Base-by-base conservation (phyloP, 2,113 vertebrate species). In the Globicephala melas region DNA sequence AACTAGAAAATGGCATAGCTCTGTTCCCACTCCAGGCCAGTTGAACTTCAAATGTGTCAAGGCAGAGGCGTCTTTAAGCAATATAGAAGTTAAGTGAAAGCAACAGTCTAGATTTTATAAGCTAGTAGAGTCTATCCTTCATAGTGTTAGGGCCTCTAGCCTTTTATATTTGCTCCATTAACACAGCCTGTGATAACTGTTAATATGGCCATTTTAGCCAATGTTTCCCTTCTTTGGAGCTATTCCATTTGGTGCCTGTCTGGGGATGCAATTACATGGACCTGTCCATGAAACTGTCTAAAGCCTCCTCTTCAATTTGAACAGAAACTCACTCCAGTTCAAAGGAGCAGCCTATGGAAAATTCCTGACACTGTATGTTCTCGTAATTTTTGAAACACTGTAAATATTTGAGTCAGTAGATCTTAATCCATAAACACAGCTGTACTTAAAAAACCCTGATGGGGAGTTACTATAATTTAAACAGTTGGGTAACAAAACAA, bases 401-500 rank as follows among this genome's bases (percentile, higher is more conserved):
- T 99, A 99, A 99, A 99, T 99, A 99, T 99, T 99, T 98, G 98
- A 99, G 98, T 98, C 98, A 99, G 98, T 98, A 98, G 97, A 98
- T 99, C 98, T 99, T 99, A 98, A 99, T 99, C 98, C 98, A 98
- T 99, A 99, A 99, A 99, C 99, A 99, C 99, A 99, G 98, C 99
- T 99, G 99, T 98, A 98, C 97, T 98, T 98, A 97, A 98, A 98
- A 98, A 98, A 98, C 98, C 98, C 97, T 97, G 98, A 98, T 98
- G 98, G 98, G 83, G 98, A 99, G 98, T 98, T 98, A 98, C 98
- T 98, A 98, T 98, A 98, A 98, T 99, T 99, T 99, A 99, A 99
- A 99, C 99, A 99, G 98, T 98, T 98, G 98, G 97, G 97, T 98
- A 98, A 98, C 98, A 98, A 99, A 99, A 98, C 98, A 98, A 98